phyloP scores from a whole-genome alignment of 2,797 vertebrate genomes.

The Sphaeramia orbicularis region DNA sequence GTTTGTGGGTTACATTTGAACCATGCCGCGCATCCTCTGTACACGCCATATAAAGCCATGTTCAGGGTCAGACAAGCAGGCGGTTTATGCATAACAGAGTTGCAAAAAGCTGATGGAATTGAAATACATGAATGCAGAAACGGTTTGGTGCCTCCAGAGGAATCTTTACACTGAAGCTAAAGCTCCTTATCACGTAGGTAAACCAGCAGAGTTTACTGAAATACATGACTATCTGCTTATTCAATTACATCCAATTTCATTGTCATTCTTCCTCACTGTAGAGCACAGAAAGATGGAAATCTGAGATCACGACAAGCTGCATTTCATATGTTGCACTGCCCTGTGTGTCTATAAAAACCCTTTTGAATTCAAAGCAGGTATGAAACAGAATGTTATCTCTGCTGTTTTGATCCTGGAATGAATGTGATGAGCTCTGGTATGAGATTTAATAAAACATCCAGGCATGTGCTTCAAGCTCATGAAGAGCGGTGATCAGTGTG shows the following conservation, averaged over 20 bases:
- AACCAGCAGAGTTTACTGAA: conserved; percentile 59
- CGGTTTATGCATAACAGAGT: conserved; percentile 32
- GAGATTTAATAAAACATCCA: conserved; percentile 74
- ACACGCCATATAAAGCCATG: conserved; percentile 27
- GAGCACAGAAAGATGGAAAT: conserved; percentile 57
- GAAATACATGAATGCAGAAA: conserved; percentile 38
- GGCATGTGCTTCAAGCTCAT: conserved; percentile 70
- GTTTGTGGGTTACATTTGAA: conserved; percentile 7
- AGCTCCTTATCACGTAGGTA: conserved; percentile 65
- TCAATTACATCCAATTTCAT: conserved; percentile 62
- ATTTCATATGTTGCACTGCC: conserved; percentile 54
- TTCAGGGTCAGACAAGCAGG: conserved; percentile 35
- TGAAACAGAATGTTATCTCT: conserved; percentile 65
- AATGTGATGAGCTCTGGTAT: conserved; percentile 66
- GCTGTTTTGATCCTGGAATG: conserved; percentile 64
- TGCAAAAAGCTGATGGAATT: conserved; percentile 50
- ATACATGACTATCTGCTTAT: conserved; percentile 59
- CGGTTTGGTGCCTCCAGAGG: conserved; percentile 52
- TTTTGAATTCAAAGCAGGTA: conserved; percentile 61
- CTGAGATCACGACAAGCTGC: conserved; percentile 54
- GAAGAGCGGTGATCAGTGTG: conserved; percentile 69
- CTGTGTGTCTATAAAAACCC: conserved; percentile 28
- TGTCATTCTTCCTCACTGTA: conserved; percentile 54
- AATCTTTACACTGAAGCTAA: conserved; percentile 62
- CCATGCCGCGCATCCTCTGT: neutral